Percentiles rank a stretch among this genome's conserved stretches.
Conservation (phyloP, 2,113 vertebrate genomes). For the Oreotrochilus melanogaster region DNA sequence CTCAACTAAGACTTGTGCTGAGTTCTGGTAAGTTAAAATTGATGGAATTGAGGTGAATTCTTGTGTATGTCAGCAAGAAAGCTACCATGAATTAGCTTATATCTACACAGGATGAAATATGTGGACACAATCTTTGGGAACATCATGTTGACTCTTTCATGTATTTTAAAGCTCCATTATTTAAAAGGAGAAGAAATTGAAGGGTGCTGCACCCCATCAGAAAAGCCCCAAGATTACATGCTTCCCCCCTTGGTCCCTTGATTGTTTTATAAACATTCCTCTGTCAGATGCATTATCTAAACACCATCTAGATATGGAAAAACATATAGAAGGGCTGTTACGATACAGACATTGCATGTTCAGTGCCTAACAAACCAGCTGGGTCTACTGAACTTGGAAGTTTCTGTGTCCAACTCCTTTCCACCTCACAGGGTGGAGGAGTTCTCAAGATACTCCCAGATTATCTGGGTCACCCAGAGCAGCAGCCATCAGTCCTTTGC, state of each 20-base stretch:
- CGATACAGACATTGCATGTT: not conserved
- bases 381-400: not conserved
- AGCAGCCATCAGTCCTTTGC: not conserved
- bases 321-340: not conserved
- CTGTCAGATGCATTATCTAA: not conserved
- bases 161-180: not conserved
- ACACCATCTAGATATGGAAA: not conserved
- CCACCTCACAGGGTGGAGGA: not conserved
- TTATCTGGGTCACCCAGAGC: not conserved
- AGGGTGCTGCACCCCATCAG: not conserved
- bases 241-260: not conserved
- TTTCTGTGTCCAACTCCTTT: not conserved
- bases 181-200: not conserved
- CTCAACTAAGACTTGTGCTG: not conserved
- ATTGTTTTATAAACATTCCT: not conserved
- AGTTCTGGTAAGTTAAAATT: not conserved
- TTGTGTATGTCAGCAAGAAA: not conserved
- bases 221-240: not conserved
- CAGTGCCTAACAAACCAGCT: not conserved
- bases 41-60: not conserved
- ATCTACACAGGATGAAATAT: not conserved
- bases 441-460: not conserved
- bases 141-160: not conserved
- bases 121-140: not conserved
- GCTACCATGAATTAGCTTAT: not conserved